Evolutionary conservation across 2,113 vertebrate species (phyloP).

Genomic region (Phyllopteryx taeniolatus): DNA sequence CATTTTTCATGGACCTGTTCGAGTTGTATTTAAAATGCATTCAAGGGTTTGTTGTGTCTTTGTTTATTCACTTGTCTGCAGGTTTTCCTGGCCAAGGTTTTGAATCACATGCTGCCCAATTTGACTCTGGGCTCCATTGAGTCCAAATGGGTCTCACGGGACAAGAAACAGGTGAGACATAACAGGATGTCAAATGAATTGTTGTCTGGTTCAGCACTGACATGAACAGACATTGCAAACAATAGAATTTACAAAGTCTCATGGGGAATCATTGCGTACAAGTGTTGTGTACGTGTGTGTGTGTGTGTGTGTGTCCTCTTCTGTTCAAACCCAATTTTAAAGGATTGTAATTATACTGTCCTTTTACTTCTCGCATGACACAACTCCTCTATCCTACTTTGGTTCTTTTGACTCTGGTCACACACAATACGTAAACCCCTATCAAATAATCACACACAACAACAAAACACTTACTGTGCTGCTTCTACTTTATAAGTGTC

Average conservation of each 20-base stretch:
- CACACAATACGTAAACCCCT: no score
- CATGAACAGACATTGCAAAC: not conserved
- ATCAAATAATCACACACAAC: no score
- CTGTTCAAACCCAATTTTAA: no score
- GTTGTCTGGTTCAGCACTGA: constrained; percentile 19
- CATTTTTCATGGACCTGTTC: constrained; percentile 10
- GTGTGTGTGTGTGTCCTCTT: no score
- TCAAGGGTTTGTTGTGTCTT: not conserved
- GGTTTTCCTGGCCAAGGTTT: constrained; percentile 87
- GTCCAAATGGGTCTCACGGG: constrained; percentile 82
- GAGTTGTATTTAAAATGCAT: constrained; percentile 23
- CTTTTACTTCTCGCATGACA: no score
- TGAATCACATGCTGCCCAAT: constrained; percentile 86
- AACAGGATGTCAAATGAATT: not conserved
- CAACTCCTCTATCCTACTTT: no score
- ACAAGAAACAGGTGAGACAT: constrained; percentile 84
- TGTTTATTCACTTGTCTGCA: constrained; percentile 52
- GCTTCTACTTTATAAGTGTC: no score
- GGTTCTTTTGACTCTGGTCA: no score
- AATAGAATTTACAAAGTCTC: constrained; percentile 18
- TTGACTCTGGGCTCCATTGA: constrained; percentile 84
- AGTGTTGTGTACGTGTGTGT: not conserved
- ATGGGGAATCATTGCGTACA: not conserved
- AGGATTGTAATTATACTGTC: no score
- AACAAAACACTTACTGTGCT: no score